phyloP scores from a whole-genome alignment of 2,888 invertebrate genomes.

The Brachylomia viminalis region DNA sequence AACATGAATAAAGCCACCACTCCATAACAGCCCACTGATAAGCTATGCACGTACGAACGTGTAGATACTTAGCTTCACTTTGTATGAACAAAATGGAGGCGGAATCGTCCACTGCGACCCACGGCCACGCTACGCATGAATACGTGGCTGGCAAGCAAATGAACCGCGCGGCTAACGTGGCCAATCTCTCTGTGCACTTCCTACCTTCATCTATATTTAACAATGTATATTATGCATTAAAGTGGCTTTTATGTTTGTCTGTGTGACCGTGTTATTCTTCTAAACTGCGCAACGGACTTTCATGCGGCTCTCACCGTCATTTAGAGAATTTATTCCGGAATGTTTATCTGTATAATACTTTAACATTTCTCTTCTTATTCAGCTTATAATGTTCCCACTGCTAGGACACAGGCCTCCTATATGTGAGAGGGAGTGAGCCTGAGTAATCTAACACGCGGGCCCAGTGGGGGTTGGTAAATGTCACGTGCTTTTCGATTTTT shows the following conservation, averaged over 20 bases:
- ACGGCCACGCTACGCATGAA: not conserved
- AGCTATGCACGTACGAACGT: not conserved
- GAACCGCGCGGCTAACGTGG: not conserved
- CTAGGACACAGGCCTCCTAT: too few relatives aligned
- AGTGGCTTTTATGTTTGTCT: not conserved
- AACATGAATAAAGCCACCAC: not conserved
- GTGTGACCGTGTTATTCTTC: not conserved
- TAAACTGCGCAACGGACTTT: not conserved
- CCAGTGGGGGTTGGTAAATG: too few relatives aligned
- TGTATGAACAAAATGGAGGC: slow-evolving; percentile 1
- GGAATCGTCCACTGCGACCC: not conserved
- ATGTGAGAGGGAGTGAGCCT: too few relatives aligned
- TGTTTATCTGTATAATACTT: not conserved
- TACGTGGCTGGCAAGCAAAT: not conserved
- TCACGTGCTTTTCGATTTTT: too few relatives aligned
- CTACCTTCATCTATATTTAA: not conserved
- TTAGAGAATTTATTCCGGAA: not conserved
- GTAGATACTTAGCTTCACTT: not conserved
- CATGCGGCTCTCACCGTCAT: not conserved
- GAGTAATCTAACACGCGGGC: too few relatives aligned
- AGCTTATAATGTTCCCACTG: too few relatives aligned
- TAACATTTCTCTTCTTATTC: too few relatives aligned
- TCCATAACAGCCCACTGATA: not conserved
- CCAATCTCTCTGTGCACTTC: not conserved
- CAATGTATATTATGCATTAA: not conserved